phyloP scores from a whole-genome alignment of 2,888 invertebrate genomes.

The Vannuccia rotundouncinata region DNA sequence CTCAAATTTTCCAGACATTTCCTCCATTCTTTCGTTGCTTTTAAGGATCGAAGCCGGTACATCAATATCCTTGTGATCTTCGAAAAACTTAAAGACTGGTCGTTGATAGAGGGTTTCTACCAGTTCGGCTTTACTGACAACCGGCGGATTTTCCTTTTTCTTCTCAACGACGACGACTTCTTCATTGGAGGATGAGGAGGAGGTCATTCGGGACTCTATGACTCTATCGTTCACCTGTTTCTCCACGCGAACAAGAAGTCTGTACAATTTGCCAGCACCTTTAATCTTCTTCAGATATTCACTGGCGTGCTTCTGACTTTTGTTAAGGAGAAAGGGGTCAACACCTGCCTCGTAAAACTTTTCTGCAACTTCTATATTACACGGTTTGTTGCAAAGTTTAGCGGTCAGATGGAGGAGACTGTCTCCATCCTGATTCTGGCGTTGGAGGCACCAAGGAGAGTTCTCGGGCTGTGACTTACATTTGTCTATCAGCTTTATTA shows the following conservation, averaged over 20 bases:
- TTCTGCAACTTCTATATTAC: background rate
- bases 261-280: background rate
- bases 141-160: background rate
- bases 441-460: background rate
- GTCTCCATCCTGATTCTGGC: background rate
- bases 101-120: background rate
- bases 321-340: background rate
- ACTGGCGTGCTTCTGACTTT: background rate
- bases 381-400: background rate
- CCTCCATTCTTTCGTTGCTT: background rate
- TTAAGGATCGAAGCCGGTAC: background rate
- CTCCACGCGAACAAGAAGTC: background rate
- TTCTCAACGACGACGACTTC: background rate
- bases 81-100: background rate
- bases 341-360: background rate
- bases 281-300: background rate
- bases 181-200: background rate
- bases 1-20: background rate
- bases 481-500: background rate
- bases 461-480: background rate
- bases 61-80: background rate
- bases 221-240: background rate
- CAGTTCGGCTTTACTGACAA: background rate
- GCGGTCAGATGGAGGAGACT: background rate
- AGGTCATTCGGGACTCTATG: background rate